Evolutionary conservation across 1,140 invertebrate genomes (phyloP), one percentile per base, ranked within the genome.

Genomic region (Drosophila tristis): DNA sequence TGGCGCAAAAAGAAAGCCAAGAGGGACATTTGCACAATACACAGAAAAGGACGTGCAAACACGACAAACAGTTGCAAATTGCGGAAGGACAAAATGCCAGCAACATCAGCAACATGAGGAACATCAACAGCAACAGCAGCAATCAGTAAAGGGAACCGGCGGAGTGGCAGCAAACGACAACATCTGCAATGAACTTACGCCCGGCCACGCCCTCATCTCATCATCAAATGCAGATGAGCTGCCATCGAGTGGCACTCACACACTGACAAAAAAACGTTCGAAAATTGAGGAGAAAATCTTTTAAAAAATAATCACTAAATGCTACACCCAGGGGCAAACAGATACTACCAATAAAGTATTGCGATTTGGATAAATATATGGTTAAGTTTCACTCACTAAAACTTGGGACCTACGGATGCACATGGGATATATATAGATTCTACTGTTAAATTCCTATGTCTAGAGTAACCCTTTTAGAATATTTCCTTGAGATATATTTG

Each of bases 51-150:
- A 87, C 67, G 82, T 82, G 82, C 82, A 79, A 86, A 86, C 82
- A 87, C 63, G 84, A 82, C 65, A 87, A 86, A 86, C 82, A 86
- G 82, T 82, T 78, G 82, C 84, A 81, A 87, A 87, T 86, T 86
- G 71, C 78, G 62, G 64, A 51, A 68, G 82, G 50, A 80, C 78
- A 59, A 61, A 79, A 67, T 66, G 58, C 51, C 50, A 48, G 55
- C 62, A 66, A 74, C 71, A 59, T 20, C 56, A 55, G 9, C 76
- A 62, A 44, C 35, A 56, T 31, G 49, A 31, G 44, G 44, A 63
- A 35, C 50, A 50, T 35, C 35, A 51, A 25, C 16, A 44, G n/a
- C 11, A 39, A 25, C 15, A 49, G 4, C 26, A 49, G 44, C 26
- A 4, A 15, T 8, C n/a, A 55, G 15, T 25, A 29, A 25, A 5